Conservation (phyloP, 2,797 vertebrate species). For the Bufotes viridis region DNA sequence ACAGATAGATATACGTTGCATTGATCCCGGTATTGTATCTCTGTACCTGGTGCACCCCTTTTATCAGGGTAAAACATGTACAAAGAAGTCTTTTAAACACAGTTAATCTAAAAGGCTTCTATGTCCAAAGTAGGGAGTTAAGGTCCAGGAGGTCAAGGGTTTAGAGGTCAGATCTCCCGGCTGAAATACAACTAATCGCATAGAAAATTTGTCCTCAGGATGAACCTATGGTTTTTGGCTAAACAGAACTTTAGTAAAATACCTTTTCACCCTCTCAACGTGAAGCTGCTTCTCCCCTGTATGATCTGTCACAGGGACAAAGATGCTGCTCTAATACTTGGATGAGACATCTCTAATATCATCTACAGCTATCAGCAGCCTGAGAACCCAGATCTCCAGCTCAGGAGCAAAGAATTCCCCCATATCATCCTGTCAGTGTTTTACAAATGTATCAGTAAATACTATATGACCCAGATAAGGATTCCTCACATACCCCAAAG, state of each 20-base stretch:
- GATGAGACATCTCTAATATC: constrained; percentile 90
- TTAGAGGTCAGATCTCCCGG: constrained; percentile 96
- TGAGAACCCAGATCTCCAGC: constrained; percentile 76
- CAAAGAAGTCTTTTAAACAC: constrained; percentile 74
- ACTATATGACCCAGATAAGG: constrained; percentile 14
- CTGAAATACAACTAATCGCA: constrained; percentile 93
- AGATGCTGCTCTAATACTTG: constrained; percentile 82
- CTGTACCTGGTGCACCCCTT: neutral
- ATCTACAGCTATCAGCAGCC: constrained; percentile 80
- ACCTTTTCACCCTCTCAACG: constrained; percentile 93
- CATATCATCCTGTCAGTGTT: constrained; percentile 22
- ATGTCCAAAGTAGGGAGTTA: constrained; percentile 81
- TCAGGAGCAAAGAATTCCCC: constrained; percentile 69
- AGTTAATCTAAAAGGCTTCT: constrained; percentile 77
- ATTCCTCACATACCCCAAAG: constrained; percentile 32
- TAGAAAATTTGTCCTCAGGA: constrained; percentile 95
- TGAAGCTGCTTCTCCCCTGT: constrained; percentile 86
- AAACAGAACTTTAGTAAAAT: constrained; percentile 96
- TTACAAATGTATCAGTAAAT: constrained; percentile 19
- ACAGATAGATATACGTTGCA: neutral
- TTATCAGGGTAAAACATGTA: constrained; percentile 63
- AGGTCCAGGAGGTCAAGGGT: constrained; percentile 97
- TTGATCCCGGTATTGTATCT: neutral
- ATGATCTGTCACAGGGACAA: constrained; percentile 90
- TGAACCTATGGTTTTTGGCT: constrained; percentile 94